A percentile compares a stretch with the other conserved stretches of the same genome.
phyloP scores from a whole-genome alignment of 2,888 invertebrate genomes.

The Conomelus anceps region DNA sequence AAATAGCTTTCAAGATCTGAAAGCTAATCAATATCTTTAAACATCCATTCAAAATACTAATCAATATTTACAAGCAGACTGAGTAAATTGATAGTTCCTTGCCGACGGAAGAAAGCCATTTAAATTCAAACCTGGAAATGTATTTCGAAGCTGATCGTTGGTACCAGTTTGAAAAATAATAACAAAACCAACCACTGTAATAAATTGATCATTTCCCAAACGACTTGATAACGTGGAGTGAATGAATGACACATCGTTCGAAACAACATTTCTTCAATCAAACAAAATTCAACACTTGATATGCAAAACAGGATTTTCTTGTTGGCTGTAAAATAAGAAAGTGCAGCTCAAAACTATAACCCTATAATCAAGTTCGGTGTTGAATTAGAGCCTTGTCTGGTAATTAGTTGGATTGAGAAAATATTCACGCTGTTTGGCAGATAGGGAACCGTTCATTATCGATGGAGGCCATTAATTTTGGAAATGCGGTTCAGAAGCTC shows the following conservation, averaged over 20 bases:
- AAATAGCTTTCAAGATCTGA: no score
- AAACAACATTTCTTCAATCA: not conserved
- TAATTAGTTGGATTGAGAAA: not conserved
- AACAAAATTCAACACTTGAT: not conserved
- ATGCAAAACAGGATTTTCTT: not conserved
- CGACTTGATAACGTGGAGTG: not conserved
- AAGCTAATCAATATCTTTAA: not conserved
- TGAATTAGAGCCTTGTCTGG: not conserved
- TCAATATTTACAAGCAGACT: not conserved
- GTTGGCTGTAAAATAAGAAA: not conserved
- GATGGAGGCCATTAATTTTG: not conserved
- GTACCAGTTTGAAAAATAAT: not conserved
- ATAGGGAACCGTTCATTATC: not conserved
- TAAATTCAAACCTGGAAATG: not conserved
- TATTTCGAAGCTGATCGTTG: not conserved
- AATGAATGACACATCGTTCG: not conserved
- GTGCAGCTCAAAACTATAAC: not conserved
- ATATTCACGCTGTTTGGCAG: not conserved
- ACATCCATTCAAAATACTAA: not conserved
- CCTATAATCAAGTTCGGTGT: not conserved
- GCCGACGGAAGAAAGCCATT: not conserved
- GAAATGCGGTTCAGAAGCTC: not conserved
- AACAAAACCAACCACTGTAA: not conserved
- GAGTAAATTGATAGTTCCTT: not conserved
- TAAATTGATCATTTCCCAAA: not conserved